Evolutionary conservation across 2,113 vertebrate genomes (phyloP), one percentile per base, ranked within the genome.

Genomic region (Sander lucioperca): DNA sequence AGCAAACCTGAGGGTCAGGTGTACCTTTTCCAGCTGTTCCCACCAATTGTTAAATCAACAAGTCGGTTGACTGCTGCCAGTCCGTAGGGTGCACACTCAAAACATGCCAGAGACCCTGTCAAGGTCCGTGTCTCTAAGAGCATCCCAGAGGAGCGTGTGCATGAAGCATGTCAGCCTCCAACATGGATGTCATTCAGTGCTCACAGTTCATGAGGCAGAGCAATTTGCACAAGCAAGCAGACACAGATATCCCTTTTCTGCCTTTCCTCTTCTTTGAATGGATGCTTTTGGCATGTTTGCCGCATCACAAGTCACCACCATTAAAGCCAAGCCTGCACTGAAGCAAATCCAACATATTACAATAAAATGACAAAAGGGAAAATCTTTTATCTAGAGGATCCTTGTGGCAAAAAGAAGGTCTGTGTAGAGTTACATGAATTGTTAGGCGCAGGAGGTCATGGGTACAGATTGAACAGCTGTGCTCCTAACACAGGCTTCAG

Each of bases 401-500:
- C 21, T 18, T 68, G 66, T 53, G 48, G 25, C 19, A n/a, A 79
- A 78, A 83, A 62, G 39, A 67, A 73, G 57, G 68, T 79, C 19
- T 27, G 65, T 27, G 74, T 71, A 14, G 54, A 66, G 73, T 70
- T 73, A 56, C 62, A 58, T 21, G 61, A 75, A 73, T 51, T 74
- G 70, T 65, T 71, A 9, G 33, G 72, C 64, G 70, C 79, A 66
- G 63, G 48, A 71, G 87, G 86, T 89, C 85, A 84, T 0, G 5
- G 47, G 74, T 54, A 51, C 75, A 84, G 77, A 82, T 8, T 76
- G 74, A 88, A 88, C 83, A 88, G 89, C 86, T 90, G 89, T 84
- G 64, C 72, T 76, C 62, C 54, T 51, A 50, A 84, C 74, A 58
- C 56, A 66, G 65, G 78, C 72, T 68, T 16, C 47, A 50, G 64